These are phyloP conservation scores for Amphipyra tragopoginis DNA, from an alignment of 2,888 invertebrate species.

Conservation along the genomic window DNA sequence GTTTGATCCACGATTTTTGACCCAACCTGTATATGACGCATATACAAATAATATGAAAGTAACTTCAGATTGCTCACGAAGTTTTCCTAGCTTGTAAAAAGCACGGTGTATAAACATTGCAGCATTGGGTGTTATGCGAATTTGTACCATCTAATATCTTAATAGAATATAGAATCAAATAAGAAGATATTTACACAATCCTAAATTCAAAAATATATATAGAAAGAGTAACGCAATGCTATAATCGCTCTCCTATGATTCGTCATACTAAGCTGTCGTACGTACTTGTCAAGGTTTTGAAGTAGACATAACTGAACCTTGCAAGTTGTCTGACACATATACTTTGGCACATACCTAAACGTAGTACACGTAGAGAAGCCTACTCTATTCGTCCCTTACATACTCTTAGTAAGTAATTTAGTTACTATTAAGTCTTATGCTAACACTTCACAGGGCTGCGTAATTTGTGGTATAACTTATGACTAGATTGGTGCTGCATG, in stretches of 20 bases:
- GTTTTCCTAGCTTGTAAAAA: too few relatives aligned
- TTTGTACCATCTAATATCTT: too few relatives aligned
- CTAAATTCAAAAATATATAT: neutral
- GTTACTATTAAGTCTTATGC: conserved; percentile 1
- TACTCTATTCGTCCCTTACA: conserved; percentile 9
- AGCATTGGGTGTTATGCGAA: too few relatives aligned
- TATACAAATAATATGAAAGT: too few relatives aligned
- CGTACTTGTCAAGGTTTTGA: conserved; percentile 9
- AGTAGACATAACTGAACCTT: conserved; percentile 5
- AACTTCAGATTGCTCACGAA: too few relatives aligned
- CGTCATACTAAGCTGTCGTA: neutral
- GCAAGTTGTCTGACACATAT: conserved; percentile 1
- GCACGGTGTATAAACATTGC: too few relatives aligned
- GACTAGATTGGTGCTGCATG: conserved; percentile 11
- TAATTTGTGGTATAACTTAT: conserved; percentile 22
- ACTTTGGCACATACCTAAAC: conserved; percentile 13
- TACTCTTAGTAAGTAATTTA: conserved; percentile 4
- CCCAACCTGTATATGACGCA: too few relatives aligned
- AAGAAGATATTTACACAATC: neutral
- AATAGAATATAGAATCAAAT: too few relatives aligned
- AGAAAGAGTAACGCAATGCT: neutral
- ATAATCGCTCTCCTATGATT: conserved; percentile 3
- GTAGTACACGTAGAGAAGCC: conserved; percentile 15
- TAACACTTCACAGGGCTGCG: conserved; percentile 22
- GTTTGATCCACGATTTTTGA: too few relatives aligned